These are phyloP conservation scores for Erpobdella octoculata DNA, from an alignment of 2,888 invertebrate species.

Conservation along the genomic window DNA sequence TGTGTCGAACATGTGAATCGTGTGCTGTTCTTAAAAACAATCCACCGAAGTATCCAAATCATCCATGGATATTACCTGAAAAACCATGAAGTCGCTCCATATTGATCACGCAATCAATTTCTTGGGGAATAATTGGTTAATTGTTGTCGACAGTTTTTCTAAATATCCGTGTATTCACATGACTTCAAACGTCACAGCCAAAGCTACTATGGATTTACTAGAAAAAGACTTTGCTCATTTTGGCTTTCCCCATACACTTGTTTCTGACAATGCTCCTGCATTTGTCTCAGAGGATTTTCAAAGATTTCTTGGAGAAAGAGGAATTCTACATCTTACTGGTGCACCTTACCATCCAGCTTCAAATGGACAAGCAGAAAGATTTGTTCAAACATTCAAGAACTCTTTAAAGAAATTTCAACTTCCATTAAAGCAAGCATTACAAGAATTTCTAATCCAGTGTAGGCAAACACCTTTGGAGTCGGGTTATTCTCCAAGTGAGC, in stretches of 20 bases:
- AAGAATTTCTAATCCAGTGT: slow-evolving; percentile 15
- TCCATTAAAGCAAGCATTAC: background rate
- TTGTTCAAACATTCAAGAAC: slow-evolving; percentile 15
- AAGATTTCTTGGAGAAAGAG: background rate
- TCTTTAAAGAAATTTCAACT: slow-evolving; percentile 9
- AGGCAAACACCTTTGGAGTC: slow-evolving; percentile 4
- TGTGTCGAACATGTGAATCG: slow-evolving; percentile 7
- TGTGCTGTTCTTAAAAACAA: slow-evolving; percentile 6
- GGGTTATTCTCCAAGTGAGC: slow-evolving; percentile 10
- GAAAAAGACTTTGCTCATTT: no score
- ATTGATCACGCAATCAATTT: slow-evolving; percentile 16
- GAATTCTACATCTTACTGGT: slow-evolving; percentile 1
- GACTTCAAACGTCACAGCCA: background rate
- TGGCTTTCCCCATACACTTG: no score
- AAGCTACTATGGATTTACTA: background rate
- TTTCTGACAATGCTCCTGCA: background rate
- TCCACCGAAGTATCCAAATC: background rate
- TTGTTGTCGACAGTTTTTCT: slow-evolving; percentile 17
- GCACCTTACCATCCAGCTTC: slow-evolving; percentile 14
- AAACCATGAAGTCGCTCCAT: slow-evolving; percentile 7
- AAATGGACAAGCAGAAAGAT: slow-evolving; percentile 20
- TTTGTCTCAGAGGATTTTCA: slow-evolving; percentile 18
- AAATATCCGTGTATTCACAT: slow-evolving; percentile 14
- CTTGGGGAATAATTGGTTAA: slow-evolving; percentile 8
- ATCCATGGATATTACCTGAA: slow-evolving; percentile 10